A percentile compares a stretch with the other conserved stretches of the same genome.
phyloP scores from a whole-genome alignment of 2,113 vertebrate genomes.

The Phalacrocorax brasilianus region DNA sequence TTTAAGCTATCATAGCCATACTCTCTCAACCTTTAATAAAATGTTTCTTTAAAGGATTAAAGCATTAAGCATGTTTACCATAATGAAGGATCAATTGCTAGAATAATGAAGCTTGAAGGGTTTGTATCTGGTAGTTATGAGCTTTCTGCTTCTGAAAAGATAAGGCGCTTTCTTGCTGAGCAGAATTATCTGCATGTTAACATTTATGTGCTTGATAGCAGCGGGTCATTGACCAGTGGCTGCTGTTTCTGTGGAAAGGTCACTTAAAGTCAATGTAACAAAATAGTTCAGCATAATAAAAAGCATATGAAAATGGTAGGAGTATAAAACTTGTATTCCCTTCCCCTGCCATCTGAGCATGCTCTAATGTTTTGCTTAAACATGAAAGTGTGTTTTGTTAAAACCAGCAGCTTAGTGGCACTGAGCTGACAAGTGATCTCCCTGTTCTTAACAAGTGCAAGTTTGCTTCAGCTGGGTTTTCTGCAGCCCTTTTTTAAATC shows the following conservation, averaged over 20 bases:
- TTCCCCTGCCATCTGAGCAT: not conserved
- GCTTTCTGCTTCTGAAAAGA: conserved; percentile 14
- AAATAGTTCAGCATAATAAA: not conserved
- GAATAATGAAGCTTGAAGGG: conserved; percentile 13
- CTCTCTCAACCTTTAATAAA: not conserved
- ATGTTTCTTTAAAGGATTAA: conserved; percentile 18
- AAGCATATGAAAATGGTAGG: not conserved
- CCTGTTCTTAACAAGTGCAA: not conserved
- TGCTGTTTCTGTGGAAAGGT: not conserved
- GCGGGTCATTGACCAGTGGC: not conserved
- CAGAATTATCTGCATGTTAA: not conserved
- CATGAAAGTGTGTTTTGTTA: not conserved
- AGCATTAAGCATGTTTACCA: not conserved
- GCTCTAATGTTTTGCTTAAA: not conserved
- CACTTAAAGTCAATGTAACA: not conserved
- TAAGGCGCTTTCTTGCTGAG: not conserved
- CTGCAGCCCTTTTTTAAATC: not conserved
- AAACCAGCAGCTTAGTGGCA: not conserved
- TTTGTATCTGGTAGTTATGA: not conserved
- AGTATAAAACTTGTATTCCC: not conserved
- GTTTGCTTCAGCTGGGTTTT: not conserved
- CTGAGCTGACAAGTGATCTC: not conserved
- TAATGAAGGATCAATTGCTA: not conserved
- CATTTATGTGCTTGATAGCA: not conserved
- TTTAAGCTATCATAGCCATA: not conserved